Evolutionary conservation across 2,888 invertebrate species (phyloP), one percentile per base, ranked within the genome.

Genomic region (Hylaea fasciaria): DNA sequence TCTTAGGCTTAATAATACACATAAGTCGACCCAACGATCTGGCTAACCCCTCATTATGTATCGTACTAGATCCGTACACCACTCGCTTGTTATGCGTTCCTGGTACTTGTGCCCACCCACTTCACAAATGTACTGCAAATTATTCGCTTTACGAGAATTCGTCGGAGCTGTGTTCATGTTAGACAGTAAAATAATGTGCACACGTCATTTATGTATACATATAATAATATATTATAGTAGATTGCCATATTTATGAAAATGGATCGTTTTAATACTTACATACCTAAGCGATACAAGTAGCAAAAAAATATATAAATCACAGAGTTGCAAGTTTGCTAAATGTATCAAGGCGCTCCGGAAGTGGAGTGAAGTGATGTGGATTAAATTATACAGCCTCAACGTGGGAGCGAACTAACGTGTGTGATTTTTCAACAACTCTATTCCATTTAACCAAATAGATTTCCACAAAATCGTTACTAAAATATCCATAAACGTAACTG

Each of bases 1-100:
- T 89, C 87, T 89, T 86, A 77, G 87, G 87, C 85, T 80, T 91
- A 91, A 91, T 91, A 91, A 90, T 89, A 91, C 89, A 87, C 86
- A 86, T 86, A 83, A 84, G 83, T 77, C 76, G 74, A 73, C 85
- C 81, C 87, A 89, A 88, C 89, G 86, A 91, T 86, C 86, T 77
- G 69, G 77, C 78, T 82, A n/a, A 80, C 79, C 80, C 81, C 86
- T 90, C 87, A 91, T 91, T 91, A 91, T 80, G 79, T 80, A 81
- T 83, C 81, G 79, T 79, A 79, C 80, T 71, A 48, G 56, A 61
- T 56, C 61, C 56, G 47, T 47, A 56, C 51, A 52, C 56, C 68
- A 69, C 73, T 61, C 66, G 70, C 74, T 79, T 77, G 80, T 80
- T 77, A 80, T 80, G 76, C 71, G 70, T 69, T 69, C 74, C 80